These are phyloP conservation scores for Alviniconcha marisindica DNA, from an alignment of 1,140 invertebrate species.

Conservation along the genomic window DNA sequence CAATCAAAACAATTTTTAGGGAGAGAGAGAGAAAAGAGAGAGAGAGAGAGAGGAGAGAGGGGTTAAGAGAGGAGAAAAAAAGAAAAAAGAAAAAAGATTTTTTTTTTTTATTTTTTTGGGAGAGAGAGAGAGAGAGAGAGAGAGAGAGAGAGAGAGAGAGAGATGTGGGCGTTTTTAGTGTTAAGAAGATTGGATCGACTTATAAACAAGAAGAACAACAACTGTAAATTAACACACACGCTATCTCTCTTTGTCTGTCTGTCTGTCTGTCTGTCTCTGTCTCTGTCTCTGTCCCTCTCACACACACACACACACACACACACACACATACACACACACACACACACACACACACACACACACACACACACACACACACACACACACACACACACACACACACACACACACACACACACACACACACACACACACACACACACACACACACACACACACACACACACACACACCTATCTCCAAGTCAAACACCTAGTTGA, in stretches of 20 bases:
- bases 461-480: neutral
- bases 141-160: no score
- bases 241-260: neutral
- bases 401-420: neutral
- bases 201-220: no score
- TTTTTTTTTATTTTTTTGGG: neutral
- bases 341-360: conserved; percentile 14
- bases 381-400: neutral
- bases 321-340: conserved; percentile 28
- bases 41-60: no score
- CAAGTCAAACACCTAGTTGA: no score
- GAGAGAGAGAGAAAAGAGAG: no score
- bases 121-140: no score
- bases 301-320: conserved; percentile 7
- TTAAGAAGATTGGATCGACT: no score
- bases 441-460: conserved; percentile 9
- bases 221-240: neutral
- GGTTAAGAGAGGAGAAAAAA: no score
- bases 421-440: conserved; percentile 4
- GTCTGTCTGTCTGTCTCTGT: no score
- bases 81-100: no score
- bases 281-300: neutral
- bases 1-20: no score
- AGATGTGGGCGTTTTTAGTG: no score
- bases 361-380: neutral